These are phyloP conservation scores for Reticulitermes lucifugus DNA, from an alignment of 2,888 invertebrate species.

Conservation along the genomic window DNA sequence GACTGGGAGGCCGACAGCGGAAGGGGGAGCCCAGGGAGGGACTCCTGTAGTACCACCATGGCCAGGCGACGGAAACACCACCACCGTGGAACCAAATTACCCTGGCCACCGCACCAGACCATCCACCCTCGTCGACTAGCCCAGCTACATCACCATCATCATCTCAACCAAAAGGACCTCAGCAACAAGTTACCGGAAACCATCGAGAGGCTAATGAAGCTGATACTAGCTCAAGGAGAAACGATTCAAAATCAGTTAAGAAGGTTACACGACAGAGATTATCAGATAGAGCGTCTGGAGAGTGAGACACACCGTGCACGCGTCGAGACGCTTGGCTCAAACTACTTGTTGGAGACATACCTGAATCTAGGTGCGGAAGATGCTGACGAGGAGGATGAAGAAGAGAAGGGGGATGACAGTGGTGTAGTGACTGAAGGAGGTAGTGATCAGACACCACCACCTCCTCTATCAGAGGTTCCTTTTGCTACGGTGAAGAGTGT, in stretches of 20 bases:
- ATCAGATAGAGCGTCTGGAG: slow-evolving; percentile 82
- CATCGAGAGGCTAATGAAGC: slow-evolving; percentile 67
- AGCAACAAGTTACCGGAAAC: slow-evolving; percentile 49
- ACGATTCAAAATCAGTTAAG: slow-evolving; percentile 66
- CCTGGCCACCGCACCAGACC: slow-evolving; percentile 50
- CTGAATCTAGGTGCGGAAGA: slow-evolving; percentile 59
- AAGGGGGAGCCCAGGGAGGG: slow-evolving; percentile 57
- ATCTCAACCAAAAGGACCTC: background rate
- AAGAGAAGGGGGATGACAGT: slow-evolving; percentile 77
- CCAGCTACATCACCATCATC: slow-evolving; percentile 57
- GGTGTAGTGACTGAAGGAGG: slow-evolving; percentile 77
- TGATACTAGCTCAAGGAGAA: slow-evolving; percentile 72
- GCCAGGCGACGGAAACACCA: slow-evolving; percentile 48
- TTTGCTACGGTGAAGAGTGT: background rate
- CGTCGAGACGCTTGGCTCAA: slow-evolving; percentile 81
- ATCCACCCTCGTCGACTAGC: slow-evolving; percentile 60
- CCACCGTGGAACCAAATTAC: slow-evolving; percentile 51
- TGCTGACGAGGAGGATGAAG: slow-evolving; percentile 60
- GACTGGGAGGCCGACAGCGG: slow-evolving; percentile 59
- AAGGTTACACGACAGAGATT: slow-evolving; percentile 74
- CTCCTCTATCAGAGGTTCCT: slow-evolving; percentile 60
- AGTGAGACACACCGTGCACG: slow-evolving; percentile 80
- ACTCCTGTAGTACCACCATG: slow-evolving; percentile 32
- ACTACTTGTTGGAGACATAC: slow-evolving; percentile 83
- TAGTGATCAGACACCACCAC: slow-evolving; percentile 68